Conservation (phyloP, 2,113 vertebrate species). For the Ceyx cyanopectus region DNA sequence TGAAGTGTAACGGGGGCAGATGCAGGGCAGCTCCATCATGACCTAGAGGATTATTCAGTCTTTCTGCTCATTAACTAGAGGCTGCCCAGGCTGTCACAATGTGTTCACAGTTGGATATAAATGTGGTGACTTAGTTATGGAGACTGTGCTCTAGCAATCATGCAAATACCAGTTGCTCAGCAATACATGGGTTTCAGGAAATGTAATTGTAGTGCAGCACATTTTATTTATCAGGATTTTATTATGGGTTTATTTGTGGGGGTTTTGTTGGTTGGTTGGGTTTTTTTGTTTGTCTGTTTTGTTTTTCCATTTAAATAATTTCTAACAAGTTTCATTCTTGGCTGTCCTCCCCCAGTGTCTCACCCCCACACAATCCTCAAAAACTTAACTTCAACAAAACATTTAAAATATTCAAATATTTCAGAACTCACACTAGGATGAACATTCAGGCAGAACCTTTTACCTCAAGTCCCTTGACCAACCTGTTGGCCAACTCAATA, state of each 20-base stretch:
- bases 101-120: constrained; percentile 20
- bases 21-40: constrained; percentile 7
- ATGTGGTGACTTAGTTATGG: constrained; percentile 15
- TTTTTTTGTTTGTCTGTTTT: not conserved
- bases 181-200: not conserved
- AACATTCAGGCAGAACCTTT: constrained; percentile 11
- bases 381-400: not conserved
- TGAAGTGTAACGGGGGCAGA: constrained; percentile 25
- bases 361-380: not conserved
- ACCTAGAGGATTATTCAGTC: constrained; percentile 61
- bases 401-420: not conserved
- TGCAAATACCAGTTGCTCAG: not conserved
- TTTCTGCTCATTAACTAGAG: constrained; percentile 62
- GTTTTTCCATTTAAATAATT: not conserved
- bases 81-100: constrained; percentile 43
- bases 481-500: constrained; percentile 79
- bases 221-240: not conserved
- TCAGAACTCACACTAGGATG: not conserved
- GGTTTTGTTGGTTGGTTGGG: not conserved
- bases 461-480: constrained; percentile 84
- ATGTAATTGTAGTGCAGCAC: not conserved
- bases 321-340: not conserved
- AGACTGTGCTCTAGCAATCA: not conserved
- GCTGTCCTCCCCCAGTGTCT: not conserved
- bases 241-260: not conserved